Percentiles rank a stretch among this genome's conserved stretches.
Evolutionary conservation across 2,888 invertebrate genomes (phyloP).

Genomic region (Netelia melanura): DNA sequence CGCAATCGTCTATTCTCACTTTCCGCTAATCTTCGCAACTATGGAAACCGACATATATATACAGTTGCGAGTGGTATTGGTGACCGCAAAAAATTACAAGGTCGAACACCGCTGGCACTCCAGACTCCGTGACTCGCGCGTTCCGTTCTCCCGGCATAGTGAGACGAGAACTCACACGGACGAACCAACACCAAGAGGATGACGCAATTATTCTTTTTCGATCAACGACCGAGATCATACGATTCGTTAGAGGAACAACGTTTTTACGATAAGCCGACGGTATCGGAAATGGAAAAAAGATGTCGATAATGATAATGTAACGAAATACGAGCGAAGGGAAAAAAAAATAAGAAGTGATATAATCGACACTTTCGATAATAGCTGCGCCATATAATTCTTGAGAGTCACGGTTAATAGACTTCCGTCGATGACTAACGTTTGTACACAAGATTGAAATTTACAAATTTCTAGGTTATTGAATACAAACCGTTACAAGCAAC

Average conservation of each 20-base stretch:
- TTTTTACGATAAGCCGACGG: slow-evolving; percentile 21
- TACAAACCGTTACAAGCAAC: too few species aligned
- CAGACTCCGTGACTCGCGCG: slow-evolving; percentile 24
- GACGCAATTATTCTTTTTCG: slow-evolving; percentile 25
- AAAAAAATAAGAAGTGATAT: slow-evolving; percentile 1
- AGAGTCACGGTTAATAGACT: neutral
- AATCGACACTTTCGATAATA: slow-evolving; percentile 4
- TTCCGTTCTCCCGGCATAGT: slow-evolving; percentile 29
- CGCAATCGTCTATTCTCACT: slow-evolving; percentile 42
- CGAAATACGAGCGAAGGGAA: neutral
- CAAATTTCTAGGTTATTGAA: too few species aligned
- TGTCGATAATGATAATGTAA: neutral
- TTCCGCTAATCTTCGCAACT: slow-evolving; percentile 24
- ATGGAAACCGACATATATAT: neutral
- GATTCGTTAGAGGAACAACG: slow-evolving; percentile 1
- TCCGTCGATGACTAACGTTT: neutral
- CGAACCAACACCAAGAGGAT: neutral
- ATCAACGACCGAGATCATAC: slow-evolving; percentile 19
- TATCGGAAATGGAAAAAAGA: neutral
- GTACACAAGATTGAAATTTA: too few species aligned
- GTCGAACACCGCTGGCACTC: slow-evolving; percentile 21
- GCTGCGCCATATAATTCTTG: neutral
- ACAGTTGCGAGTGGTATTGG: neutral
- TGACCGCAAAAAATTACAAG: slow-evolving; percentile 53
- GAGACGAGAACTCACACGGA: neutral